Evolutionary conservation across 2,888 invertebrate genomes (phyloP), one percentile per base, ranked within the genome.

Genomic region (Drosophila quinaria): DNA sequence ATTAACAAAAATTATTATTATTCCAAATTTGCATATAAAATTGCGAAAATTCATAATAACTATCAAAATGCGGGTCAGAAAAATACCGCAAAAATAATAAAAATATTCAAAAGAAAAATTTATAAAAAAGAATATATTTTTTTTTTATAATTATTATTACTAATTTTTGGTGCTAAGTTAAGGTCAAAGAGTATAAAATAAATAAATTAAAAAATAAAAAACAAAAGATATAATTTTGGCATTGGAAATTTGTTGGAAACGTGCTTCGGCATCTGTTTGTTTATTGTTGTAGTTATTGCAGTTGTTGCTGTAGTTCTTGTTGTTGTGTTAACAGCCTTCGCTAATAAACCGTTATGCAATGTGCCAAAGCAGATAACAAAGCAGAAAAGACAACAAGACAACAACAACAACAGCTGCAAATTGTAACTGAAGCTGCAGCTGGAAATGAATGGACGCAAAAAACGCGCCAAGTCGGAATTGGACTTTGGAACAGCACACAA

Each of bases 321-420:
- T 74, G 69, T 54, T 71, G 70, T 67, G 61, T 70, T 69, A 65
- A 76, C 74, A 82, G 83, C 88, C 88, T 85, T 82, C 81, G 74
- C 83, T 73, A 86, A 86, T 86, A 86, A 88, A 73, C 88, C 86
- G 88, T 85, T 85, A 85, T 88, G 85, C 85, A 85, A 88, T 84
- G 84, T 69, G 79, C 79, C 78, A 85, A 85, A 77, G 78, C 60
- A 76, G 73, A 66, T 69, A 35, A 71, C 35, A 62, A 42, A 58
- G 47, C 58, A 51, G 47, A 42, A 55, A 51, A 33, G 59, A 13
- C 50, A 63, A 4, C 63, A 17, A 47, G 66, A 15, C 39, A 72
- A 39, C 47, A 54, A 44, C 63, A 70, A 70, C 67, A 63, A 54
- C 70, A 68, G 63, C 63, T 60, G 66, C 73, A 71, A 73, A 51